Evolutionary conservation across 2,888 invertebrate species (phyloP).

Genomic region (Sturmia bella): DNA sequence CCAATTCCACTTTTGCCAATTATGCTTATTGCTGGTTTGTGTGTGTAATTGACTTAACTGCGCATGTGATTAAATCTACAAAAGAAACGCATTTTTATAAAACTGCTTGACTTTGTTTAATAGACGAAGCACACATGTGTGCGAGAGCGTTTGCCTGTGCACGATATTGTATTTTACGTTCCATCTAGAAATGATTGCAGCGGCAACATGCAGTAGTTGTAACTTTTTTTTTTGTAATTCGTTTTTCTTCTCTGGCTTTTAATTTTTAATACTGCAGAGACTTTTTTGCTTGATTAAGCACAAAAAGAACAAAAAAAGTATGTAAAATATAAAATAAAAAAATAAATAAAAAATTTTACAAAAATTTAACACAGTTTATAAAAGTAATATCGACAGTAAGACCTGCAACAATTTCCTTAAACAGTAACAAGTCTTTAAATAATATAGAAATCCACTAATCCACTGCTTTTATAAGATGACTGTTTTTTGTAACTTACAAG

Average conservation of each 20-base stretch:
- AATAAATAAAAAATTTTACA: no score
- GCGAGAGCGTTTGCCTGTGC: not conserved
- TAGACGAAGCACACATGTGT: not conserved
- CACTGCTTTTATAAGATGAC: no score
- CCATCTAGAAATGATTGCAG: slow-evolving; percentile 64
- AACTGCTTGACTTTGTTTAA: slow-evolving; percentile 42
- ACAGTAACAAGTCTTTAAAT: slow-evolving; percentile 1
- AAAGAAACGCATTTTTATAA: slow-evolving; percentile 69
- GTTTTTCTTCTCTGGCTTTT: slow-evolving; percentile 2
- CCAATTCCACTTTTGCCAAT: not conserved
- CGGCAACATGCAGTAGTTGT: slow-evolving; percentile 67
- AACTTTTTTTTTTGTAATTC: slow-evolving; percentile 60
- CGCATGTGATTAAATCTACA: slow-evolving; percentile 70
- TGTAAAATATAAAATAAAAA: no score
- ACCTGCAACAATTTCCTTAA: slow-evolving; percentile 34
- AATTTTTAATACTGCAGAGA: slow-evolving; percentile 54
- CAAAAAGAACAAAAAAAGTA: slow-evolving; percentile 12
- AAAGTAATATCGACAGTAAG: slow-evolving; percentile 53
- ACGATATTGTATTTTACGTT: not conserved
- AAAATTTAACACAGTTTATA: slow-evolving; percentile 44
- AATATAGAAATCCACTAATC: not conserved
- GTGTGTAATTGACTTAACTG: slow-evolving; percentile 68
- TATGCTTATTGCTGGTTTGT: slow-evolving; percentile 26
- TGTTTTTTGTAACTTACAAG: no score
- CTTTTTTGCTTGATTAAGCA: slow-evolving; percentile 63